Evolutionary conservation across 2,113 vertebrate genomes (phyloP).

Genomic region (Lophura nycthemera): DNA sequence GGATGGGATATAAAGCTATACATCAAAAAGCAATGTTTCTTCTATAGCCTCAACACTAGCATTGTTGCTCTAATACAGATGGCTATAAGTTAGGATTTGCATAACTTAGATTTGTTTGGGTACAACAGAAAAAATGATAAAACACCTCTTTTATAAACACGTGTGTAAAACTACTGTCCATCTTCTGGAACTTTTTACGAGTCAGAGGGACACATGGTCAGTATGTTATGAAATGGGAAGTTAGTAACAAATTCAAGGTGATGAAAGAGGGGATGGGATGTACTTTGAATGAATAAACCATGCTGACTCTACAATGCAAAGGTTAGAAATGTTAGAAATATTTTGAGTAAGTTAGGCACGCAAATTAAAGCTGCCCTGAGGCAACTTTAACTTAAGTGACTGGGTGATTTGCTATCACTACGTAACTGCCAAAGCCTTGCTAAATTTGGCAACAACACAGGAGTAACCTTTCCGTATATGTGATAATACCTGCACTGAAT

Average conservation of each 20-base stretch:
- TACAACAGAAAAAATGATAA: slow-evolving; percentile 17
- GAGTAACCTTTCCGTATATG: slow-evolving; percentile 26
- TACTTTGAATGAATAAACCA: background rate
- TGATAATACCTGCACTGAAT: slow-evolving; percentile 23
- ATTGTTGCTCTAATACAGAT: slow-evolving; percentile 57
- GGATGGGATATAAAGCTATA: background rate
- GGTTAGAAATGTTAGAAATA: slow-evolving; percentile 36
- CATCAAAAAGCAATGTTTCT: slow-evolving; percentile 66
- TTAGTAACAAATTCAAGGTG: background rate
- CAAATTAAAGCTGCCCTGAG: slow-evolving; percentile 35
- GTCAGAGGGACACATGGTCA: background rate
- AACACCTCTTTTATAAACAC: background rate
- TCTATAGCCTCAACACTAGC: slow-evolving; percentile 47
- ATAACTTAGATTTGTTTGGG: slow-evolving; percentile 17
- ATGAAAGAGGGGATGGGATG: background rate
- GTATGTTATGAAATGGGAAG: background rate
- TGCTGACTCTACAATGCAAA: background rate
- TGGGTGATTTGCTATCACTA: slow-evolving; percentile 40
- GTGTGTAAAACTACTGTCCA: background rate
- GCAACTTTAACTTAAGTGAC: background rate
- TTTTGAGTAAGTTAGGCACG: slow-evolving; percentile 47
- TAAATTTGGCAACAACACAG: slow-evolving; percentile 40
- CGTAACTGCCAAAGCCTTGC: slow-evolving; percentile 44
- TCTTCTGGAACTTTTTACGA: background rate
- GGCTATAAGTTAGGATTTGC: slow-evolving; percentile 33